Evolutionary conservation across 2,113 vertebrate species (phyloP).

Genomic region (Panthera uncia): DNA sequence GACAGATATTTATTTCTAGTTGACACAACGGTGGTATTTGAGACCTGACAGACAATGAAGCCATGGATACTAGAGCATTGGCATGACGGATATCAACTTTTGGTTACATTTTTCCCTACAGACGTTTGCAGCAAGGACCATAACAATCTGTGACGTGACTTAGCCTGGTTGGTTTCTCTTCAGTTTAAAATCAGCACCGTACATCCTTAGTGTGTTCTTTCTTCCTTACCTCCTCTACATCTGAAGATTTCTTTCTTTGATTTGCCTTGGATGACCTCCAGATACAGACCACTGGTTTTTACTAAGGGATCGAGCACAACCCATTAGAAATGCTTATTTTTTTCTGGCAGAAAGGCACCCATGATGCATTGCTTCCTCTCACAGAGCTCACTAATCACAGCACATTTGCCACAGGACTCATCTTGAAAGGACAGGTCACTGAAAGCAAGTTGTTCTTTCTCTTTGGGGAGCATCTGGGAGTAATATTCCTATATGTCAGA

Average conservation of each 20-base stretch:
- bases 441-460: constrained; percentile 62
- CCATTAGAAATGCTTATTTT: constrained; percentile 60
- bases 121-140: constrained; percentile 31
- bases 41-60: neutral
- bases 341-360: constrained; percentile 30
- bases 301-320: constrained; percentile 22
- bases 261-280: constrained; percentile 53
- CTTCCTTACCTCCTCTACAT: constrained; percentile 51
- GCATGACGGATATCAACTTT: neutral
- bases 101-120: neutral
- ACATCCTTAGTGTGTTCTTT: constrained; percentile 4
- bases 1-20: neutral
- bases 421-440: constrained; percentile 63
- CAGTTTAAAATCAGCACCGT: constrained; percentile 64
- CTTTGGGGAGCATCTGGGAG: constrained; percentile 68
- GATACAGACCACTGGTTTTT: constrained; percentile 50
- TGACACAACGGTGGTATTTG: neutral
- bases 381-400: constrained; percentile 28
- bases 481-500: constrained; percentile 68
- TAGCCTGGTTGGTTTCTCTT: constrained; percentile 44
- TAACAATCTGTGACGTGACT: neutral
- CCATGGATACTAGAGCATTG: neutral
- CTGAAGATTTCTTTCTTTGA: constrained; percentile 51
- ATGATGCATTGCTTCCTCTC: constrained; percentile 61
- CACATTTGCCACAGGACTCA: neutral